Conservation (phyloP, 2,113 vertebrate species). For the Gambusia holbrooki region DNA sequence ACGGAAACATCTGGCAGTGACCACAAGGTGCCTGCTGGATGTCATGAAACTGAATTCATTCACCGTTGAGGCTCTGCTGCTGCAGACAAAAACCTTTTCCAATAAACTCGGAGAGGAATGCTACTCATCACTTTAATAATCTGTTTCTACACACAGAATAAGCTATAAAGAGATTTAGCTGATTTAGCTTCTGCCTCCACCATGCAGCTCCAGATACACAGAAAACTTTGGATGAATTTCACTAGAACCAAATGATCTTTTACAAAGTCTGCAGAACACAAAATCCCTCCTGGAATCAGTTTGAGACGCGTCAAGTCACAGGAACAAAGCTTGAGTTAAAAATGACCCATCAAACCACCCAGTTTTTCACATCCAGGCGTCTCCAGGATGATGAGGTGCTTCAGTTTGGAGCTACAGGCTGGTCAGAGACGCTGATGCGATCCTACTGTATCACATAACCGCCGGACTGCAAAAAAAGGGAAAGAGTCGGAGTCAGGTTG, state of each 20-base stretch:
- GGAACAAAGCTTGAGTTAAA: neutral
- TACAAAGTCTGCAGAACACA: neutral
- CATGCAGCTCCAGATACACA: neutral
- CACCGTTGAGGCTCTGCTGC: too few relatives aligned
- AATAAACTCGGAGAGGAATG: neutral
- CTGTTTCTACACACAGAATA: neutral
- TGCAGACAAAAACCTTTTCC: neutral
- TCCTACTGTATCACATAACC: constrained; percentile 54
- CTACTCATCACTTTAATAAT: neutral
- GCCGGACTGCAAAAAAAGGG: constrained; percentile 17
- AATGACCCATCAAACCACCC: neutral
- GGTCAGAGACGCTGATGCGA: constrained; percentile 13
- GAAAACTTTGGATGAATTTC: neutral
- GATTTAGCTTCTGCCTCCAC: neutral
- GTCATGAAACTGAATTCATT: neutral
- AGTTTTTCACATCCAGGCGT: neutral
- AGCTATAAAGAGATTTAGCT: neutral
- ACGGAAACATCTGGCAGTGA: neutral
- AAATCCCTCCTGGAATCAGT: neutral
- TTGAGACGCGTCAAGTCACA: neutral
- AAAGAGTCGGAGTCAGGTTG: too few relatives aligned
- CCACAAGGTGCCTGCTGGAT: neutral
- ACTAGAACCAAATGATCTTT: neutral
- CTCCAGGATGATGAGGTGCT: neutral
- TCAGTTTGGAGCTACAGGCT: neutral